A percentile compares a stretch with the other conserved stretches of the same genome.
phyloP scores from a whole-genome alignment of 2,888 invertebrate species.

The Ryuthela nishihirai region DNA sequence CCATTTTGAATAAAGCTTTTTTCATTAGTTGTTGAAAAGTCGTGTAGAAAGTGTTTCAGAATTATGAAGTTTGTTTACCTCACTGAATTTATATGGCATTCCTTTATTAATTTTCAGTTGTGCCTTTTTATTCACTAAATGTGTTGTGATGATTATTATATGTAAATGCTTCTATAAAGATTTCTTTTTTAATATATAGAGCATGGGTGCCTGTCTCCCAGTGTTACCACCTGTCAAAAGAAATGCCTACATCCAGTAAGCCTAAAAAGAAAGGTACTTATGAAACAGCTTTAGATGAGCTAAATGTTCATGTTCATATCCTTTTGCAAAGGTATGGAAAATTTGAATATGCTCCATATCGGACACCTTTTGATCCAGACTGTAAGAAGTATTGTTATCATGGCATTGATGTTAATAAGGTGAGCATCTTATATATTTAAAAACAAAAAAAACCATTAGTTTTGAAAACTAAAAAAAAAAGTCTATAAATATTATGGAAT shows the following conservation, averaged over 20 bases:
- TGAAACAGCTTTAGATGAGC: slow-evolving; percentile 64
- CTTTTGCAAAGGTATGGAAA: slow-evolving; percentile 66
- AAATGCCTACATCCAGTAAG: slow-evolving; percentile 57
- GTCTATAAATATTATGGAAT: no score
- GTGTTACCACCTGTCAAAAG: slow-evolving; percentile 75
- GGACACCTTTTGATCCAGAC: slow-evolving; percentile 63
- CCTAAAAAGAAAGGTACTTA: slow-evolving; percentile 60
- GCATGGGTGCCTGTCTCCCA: slow-evolving; percentile 84
- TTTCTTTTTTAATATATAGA: slow-evolving; percentile 51
- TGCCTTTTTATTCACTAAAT: no score
- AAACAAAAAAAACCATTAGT: no score
- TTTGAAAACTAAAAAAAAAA: no score
- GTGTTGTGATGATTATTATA: no score
- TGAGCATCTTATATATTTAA: slow-evolving; percentile 4
- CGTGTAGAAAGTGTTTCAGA: no score
- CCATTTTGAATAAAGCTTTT: no score
- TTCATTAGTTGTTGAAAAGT: no score
- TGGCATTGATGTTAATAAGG: slow-evolving; percentile 26
- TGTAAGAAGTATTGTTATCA: slow-evolving; percentile 18
- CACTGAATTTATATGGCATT: no score
- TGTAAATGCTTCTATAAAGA: no score
- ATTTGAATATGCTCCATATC: slow-evolving; percentile 69
- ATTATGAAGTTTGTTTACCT: no score
- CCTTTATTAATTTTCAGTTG: no score
- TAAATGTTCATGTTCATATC: slow-evolving; percentile 69